Evolutionary conservation across 2,888 invertebrate genomes (phyloP).

Genomic region (Brenthis ino): DNA sequence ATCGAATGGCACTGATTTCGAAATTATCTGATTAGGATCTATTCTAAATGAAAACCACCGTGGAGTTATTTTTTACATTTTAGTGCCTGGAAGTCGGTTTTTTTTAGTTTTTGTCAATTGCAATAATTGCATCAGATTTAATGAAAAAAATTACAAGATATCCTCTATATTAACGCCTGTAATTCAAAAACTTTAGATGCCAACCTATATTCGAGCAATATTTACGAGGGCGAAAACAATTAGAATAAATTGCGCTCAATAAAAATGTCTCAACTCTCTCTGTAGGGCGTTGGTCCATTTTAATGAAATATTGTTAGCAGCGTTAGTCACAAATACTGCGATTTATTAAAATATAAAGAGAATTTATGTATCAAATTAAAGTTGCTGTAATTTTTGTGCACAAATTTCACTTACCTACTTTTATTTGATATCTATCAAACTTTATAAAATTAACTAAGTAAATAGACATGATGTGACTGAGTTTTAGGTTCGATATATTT

Average conservation of each 20-base stretch:
- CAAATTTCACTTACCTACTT: neutral
- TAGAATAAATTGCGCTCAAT: slow-evolving; percentile 31
- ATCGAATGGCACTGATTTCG: too few species aligned
- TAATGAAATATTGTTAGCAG: slow-evolving; percentile 26
- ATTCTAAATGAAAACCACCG: too few species aligned
- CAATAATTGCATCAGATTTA: too few species aligned
- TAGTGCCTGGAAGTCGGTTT: too few species aligned
- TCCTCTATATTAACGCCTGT: neutral
- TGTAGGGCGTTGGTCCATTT: slow-evolving; percentile 29
- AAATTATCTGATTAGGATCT: too few species aligned
- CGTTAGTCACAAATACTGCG: slow-evolving; percentile 22
- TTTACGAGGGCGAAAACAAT: slow-evolving; percentile 30
- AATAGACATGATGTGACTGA: too few species aligned
- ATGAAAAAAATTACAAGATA: too few species aligned
- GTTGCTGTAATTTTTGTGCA: neutral
- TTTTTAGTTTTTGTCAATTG: too few species aligned
- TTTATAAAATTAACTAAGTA: too few species aligned
- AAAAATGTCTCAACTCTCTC: slow-evolving; percentile 29
- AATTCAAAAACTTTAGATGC: slow-evolving; percentile 5
- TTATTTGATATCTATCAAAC: too few species aligned
- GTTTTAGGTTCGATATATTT: too few species aligned
- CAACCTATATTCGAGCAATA: slow-evolving; percentile 24
- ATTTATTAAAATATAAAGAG: slow-evolving; percentile 6
- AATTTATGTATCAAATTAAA: neutral
- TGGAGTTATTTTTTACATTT: too few species aligned